Evolutionary conservation across 2,888 invertebrate species (phyloP), one percentile per base, ranked within the genome.

Genomic region (Arctia plantaginis): DNA sequence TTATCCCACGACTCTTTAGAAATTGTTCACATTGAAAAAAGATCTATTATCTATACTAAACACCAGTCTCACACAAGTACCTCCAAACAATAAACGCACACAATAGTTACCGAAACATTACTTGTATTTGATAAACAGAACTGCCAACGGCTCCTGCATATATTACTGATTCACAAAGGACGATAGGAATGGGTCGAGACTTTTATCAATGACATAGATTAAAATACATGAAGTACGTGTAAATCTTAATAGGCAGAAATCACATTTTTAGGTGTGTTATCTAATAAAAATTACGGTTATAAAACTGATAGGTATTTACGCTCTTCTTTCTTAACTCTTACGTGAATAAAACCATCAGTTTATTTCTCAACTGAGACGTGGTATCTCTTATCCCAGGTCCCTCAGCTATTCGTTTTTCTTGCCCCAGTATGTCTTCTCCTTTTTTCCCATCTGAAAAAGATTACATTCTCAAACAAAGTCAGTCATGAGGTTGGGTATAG

Each of bases 121-220:
- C 81, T 79, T 85, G 76, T 79, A 73, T 73, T 77, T 44, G 75
- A 74, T 78, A 82, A 81, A 83, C 85, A 82, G 70, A 69, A 71
- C 75, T 27, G 71, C 71, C 71, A 77, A 81, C 33, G 79, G 80
- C 81, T 85, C 77, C 71, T 81, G 81, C 86, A 86, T 86, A 84
- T 68, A 84, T 84, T 84, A 84, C 76, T 72, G 75, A 77, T 76
- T 82, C 81, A 82, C 82, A 84, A 85, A 86, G 81, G 83, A 77
- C 75, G 76, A 59, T 67, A 69, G 74, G 35, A 76, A 76, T 76
- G 71, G 77, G 77, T 72, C 70, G 78, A 73, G 76, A 76, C 72
- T 77, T 81, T 76, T 74, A 78, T 69, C 66, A 55, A 15, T n/a
- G 35, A n/a, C 82, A 87, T 80, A 86, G 85, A 87, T 27, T 77